These are phyloP conservation scores for Engystomops pustulosus DNA, from an alignment of 2,113 vertebrate genomes.

Conservation along the genomic window DNA sequence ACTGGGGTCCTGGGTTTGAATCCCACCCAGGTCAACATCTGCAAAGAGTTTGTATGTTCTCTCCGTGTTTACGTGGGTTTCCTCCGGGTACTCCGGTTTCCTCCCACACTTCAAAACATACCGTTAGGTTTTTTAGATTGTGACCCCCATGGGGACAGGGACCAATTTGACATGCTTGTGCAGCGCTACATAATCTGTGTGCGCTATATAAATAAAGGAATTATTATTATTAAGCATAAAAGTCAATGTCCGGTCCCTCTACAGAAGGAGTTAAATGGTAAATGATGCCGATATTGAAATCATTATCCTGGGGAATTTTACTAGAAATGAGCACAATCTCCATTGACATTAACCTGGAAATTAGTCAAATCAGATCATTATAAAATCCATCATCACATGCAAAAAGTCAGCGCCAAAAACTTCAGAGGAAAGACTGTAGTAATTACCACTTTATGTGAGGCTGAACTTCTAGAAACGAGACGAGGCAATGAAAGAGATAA, in stretches of 20 bases:
- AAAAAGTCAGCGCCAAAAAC: neutral
- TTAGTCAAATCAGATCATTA: slow-evolving; percentile 13
- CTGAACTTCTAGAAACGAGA: slow-evolving; percentile 11
- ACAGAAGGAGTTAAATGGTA: neutral
- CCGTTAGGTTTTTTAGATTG: too few relatives aligned
- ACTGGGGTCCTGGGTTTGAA: too few relatives aligned
- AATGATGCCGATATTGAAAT: neutral
- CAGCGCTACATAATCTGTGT: too few relatives aligned
- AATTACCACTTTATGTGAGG: slow-evolving; percentile 12
- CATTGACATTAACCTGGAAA: neutral
- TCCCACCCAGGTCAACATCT: too few relatives aligned
- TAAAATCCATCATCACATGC: slow-evolving; percentile 10
- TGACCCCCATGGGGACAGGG: too few relatives aligned
- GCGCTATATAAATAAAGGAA: too few relatives aligned
- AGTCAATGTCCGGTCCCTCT: neutral
- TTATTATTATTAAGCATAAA: too few relatives aligned
- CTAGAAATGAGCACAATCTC: neutral
- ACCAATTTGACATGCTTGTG: too few relatives aligned
- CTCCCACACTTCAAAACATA: too few relatives aligned
- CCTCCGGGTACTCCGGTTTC: too few relatives aligned
- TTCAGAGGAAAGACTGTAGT: slow-evolving; percentile 26
- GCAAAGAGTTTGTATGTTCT: too few relatives aligned
- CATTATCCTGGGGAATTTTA: neutral
- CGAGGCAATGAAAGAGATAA: slow-evolving; percentile 3
- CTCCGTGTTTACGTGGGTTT: too few relatives aligned